Evolutionary conservation across 2,888 invertebrate species (phyloP), one percentile per base, ranked within the genome.

Genomic region (Drosophila testacea): DNA sequence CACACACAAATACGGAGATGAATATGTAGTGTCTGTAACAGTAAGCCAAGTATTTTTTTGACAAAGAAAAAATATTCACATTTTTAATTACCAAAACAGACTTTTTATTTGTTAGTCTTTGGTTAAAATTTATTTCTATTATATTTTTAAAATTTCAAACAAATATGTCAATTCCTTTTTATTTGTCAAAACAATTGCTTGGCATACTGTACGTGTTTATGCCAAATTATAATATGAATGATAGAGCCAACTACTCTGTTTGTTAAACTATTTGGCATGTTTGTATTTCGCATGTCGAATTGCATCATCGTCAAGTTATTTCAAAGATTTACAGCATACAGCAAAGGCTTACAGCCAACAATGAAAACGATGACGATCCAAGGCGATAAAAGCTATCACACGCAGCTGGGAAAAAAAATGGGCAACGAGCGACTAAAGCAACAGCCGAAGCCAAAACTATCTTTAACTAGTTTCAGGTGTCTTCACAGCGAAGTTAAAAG

Each of bases 251-350:
- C 62, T 73, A 55, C 42, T 44, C 47, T 38, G 59, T 9, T 54
- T 69, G 64, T 71, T 69, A 68, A 22, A 22, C 22, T 36, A 71
- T 70, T 79, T 61, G 60, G 48, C 64, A 56, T 69, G 65, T 73
- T 64, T 69, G 54, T 60, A 69, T 73, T 69, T 69, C 59, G 66
- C 66, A 70, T 67, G 46, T 39, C 57, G 57, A 68, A 89, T 85
- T 85, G 89, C 84, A 85, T 85, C 84, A 85, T 78, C 75, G 68
- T 27, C 39, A 50, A 73, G 68, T 32, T 75, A 87, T 89, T 79
- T 72, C 60, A 70, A 63, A 71, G 73, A 73, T 82, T 74, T 79
- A 69, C 80, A 77, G 57, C 68, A 63, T 68, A 38, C 42, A 30
- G 39, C 36, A 47, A 42, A 59, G 52, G 55, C 64, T 22, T 22